Conservation (phyloP, 2,888 invertebrate species). For the Drosophila longiperda region DNA sequence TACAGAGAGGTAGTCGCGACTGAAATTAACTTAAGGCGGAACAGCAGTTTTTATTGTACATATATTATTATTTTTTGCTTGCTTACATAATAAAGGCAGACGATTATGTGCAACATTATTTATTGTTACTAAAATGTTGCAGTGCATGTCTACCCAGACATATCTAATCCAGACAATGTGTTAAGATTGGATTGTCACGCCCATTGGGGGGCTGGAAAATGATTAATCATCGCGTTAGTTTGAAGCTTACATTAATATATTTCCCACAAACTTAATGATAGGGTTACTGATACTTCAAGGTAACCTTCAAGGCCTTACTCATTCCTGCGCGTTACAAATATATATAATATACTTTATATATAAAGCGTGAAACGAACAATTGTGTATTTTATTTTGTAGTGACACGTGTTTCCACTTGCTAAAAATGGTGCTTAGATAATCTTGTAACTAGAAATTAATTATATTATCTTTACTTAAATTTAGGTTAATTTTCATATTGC, state of each 20-base stretch:
- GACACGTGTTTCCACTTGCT: too few relatives aligned
- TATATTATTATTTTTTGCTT: background rate
- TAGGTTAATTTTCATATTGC: background rate
- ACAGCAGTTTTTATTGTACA: background rate
- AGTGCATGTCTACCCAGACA: background rate
- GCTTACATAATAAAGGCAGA: background rate
- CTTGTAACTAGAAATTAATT: too few relatives aligned
- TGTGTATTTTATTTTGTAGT: background rate
- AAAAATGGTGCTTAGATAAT: background rate
- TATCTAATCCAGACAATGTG: background rate
- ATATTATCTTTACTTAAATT: background rate
- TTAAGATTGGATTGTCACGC: background rate
- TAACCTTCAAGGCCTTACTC: background rate
- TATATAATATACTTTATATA: background rate
- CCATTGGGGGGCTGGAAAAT: background rate
- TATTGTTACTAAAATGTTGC: background rate
- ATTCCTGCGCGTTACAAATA: background rate
- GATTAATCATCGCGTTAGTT: background rate
- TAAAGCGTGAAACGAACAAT: background rate
- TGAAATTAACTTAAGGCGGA: background rate
- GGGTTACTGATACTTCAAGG: background rate
- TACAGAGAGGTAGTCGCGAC: background rate
- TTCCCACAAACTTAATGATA: background rate
- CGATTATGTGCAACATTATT: background rate
- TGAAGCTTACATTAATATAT: background rate